Evolutionary conservation across 2,888 invertebrate species (phyloP).

Genomic region (Seira musarum): DNA sequence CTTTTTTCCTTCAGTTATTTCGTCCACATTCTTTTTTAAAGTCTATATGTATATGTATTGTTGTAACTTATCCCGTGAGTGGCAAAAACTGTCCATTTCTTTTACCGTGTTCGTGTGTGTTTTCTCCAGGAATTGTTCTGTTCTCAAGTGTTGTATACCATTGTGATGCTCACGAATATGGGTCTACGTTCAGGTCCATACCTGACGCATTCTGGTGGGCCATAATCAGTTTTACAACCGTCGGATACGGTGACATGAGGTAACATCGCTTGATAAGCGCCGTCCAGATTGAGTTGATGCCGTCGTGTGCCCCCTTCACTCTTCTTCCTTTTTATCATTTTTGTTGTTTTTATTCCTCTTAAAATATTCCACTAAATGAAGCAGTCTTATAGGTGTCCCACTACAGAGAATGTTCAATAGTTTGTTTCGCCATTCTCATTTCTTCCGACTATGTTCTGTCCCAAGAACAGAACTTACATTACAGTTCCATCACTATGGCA

Average conservation of each 20-base stretch:
- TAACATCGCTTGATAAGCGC: slow-evolving; percentile 72
- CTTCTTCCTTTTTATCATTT: background rate
- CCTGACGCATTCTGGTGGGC: slow-evolving; percentile 90
- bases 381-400: background rate
- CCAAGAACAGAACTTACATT: too few relatives aligned
- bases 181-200: slow-evolving; percentile 95
- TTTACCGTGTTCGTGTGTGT: slow-evolving; percentile 19
- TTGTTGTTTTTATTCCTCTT: background rate
- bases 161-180: slow-evolving; percentile 92
- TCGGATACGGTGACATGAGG: slow-evolving; percentile 99
- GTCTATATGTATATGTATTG: too few relatives aligned
- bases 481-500: too few relatives aligned
- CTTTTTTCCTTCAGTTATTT: too few relatives aligned
- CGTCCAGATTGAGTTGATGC: slow-evolving; percentile 4
- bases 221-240: slow-evolving; percentile 80
- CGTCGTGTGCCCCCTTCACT: background rate
- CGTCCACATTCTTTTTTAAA: too few relatives aligned
- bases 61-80: too few relatives aligned
- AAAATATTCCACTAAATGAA: background rate
- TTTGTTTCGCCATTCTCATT: too few relatives aligned
- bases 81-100: background rate
- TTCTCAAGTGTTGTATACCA: slow-evolving; percentile 97
- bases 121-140: slow-evolving; percentile 87
- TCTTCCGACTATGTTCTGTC: too few relatives aligned
- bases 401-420: too few relatives aligned